Percentiles rank a stretch among this genome's conserved stretches.
Conservation (phyloP, 2,113 vertebrate species). For the Hylia prasina region DNA sequence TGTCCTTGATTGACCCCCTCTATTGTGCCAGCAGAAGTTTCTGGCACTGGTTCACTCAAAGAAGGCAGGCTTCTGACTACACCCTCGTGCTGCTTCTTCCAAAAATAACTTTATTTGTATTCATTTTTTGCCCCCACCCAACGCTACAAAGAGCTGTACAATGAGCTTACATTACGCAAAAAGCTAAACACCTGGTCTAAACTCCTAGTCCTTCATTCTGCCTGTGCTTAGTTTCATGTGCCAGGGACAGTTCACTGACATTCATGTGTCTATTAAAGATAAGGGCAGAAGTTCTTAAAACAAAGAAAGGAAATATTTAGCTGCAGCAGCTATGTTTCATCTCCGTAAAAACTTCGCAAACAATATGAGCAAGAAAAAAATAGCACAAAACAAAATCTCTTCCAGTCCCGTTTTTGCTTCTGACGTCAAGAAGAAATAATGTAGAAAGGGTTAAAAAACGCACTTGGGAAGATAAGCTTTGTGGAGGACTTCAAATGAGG, state of each 20-base stretch:
- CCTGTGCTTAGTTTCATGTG: background rate
- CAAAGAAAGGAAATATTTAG: background rate
- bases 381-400: background rate
- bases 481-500: background rate
- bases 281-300: background rate
- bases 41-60: background rate
- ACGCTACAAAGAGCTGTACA: background rate
- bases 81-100: background rate
- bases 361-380: background rate
- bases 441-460: background rate
- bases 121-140: accelerated
- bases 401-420: background rate
- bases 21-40: background rate
- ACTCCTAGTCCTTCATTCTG: background rate
- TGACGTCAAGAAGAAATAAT: background rate
- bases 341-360: background rate
- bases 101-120: background rate
- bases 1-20: background rate
- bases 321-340: background rate
- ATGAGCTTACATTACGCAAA: background rate
- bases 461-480: background rate
- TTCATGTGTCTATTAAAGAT: background rate
- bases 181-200: background rate
- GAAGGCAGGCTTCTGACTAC: background rate
- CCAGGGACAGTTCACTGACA: background rate